Evolutionary conservation across 2,888 invertebrate genomes (phyloP).

Genomic region (Entomobrya multifasciata): DNA sequence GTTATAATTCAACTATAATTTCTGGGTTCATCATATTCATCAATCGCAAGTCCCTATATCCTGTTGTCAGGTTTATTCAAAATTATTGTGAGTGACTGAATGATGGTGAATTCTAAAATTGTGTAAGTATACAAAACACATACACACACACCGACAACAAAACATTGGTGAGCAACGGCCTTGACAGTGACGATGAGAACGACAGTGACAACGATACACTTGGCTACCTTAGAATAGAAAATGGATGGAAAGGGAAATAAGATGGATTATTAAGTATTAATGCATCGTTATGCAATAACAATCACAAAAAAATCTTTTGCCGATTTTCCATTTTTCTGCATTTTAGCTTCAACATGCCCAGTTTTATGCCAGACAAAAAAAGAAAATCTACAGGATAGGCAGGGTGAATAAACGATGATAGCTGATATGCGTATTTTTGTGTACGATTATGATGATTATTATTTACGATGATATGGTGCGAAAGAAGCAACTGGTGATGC

Average conservation of each 20-base stretch:
- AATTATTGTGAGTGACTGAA: slow-evolving; percentile 45
- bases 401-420: background rate
- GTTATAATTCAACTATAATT: no score
- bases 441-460: no score
- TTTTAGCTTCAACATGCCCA: background rate
- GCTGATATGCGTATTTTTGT: background rate
- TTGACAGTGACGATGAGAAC: slow-evolving; percentile 63
- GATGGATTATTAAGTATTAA: slow-evolving; percentile 2
- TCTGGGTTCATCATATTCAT: no score
- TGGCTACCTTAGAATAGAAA: slow-evolving; percentile 61
- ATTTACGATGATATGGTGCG: slow-evolving; percentile 1
- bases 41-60: no score
- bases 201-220: slow-evolving; percentile 59
- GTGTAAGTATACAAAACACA: slow-evolving; percentile 36
- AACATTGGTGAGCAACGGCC: slow-evolving; percentile 55
- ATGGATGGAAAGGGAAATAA: slow-evolving; percentile 32
- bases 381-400: no score
- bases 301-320: slow-evolving; percentile 35
- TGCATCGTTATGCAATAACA: slow-evolving; percentile 37
- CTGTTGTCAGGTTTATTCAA: slow-evolving; percentile 67
- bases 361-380: no score
- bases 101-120: slow-evolving; percentile 30
- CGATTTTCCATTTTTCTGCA: background rate
- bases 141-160: slow-evolving; percentile 11
- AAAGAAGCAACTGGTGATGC: slow-evolving; percentile 63